Percentiles rank a stretch among this genome's conserved stretches.
These are phyloP conservation scores for Ruditapes philippinarum DNA, from an alignment of 1,140 invertebrate genomes.

Conservation along the genomic window DNA sequence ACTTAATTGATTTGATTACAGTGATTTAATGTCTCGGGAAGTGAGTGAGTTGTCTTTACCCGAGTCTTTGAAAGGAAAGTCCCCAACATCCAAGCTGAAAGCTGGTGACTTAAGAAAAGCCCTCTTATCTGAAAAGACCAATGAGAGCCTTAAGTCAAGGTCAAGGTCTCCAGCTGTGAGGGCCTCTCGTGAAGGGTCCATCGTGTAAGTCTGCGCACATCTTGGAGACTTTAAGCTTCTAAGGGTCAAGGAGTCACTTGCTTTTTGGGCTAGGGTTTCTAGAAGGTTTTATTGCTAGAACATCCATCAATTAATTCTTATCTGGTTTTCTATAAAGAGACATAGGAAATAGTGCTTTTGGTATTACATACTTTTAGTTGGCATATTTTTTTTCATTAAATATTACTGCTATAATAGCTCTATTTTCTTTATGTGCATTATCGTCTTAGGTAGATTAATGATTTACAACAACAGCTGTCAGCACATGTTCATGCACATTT, in stretches of 20 bases:
- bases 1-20: background rate
- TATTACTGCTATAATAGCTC: too few relatives aligned
- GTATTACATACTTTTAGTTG: too few relatives aligned
- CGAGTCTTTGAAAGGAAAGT: background rate
- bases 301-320: background rate
- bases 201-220: background rate
- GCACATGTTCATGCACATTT: too few relatives aligned
- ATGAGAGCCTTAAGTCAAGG: constrained; percentile 36
- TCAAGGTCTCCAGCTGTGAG: background rate
- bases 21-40: constrained; percentile 40
- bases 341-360: too few relatives aligned
- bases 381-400: too few relatives aligned
- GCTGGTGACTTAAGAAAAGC: constrained; percentile 24
- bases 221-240: background rate
- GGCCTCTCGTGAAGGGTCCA: constrained; percentile 3
- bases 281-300: background rate
- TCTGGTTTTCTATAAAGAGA: too few relatives aligned
- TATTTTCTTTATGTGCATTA: too few relatives aligned
- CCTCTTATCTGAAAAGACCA: constrained; percentile 46
- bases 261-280: background rate
- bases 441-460: too few relatives aligned
- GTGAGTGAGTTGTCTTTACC: constrained; percentile 38
- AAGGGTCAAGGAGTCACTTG: background rate
- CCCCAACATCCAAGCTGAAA: background rate
- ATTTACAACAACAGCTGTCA: too few relatives aligned